A percentile compares a stretch with the other conserved stretches of the same genome.
These are phyloP conservation scores for Hyles vespertilio DNA, from an alignment of 1,140 invertebrate genomes.

Conservation along the genomic window DNA sequence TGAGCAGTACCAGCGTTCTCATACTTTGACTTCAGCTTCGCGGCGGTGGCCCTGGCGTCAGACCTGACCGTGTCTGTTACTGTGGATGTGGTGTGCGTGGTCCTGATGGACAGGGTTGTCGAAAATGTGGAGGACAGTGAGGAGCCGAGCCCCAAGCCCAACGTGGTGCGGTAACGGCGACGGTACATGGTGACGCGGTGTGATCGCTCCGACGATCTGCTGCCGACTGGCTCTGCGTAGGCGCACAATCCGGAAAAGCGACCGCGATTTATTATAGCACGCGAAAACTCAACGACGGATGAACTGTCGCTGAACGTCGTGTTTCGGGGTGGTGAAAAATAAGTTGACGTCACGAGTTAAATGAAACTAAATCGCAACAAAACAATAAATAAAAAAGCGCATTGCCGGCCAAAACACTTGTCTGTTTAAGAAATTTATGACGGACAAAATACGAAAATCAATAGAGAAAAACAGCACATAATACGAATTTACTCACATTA, in stretches of 20 bases:
- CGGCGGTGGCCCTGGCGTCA: slow-evolving; percentile 62
- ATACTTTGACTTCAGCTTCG: slow-evolving; percentile 68
- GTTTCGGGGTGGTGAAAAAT: too few species aligned
- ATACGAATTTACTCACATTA: too few species aligned
- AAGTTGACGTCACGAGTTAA: too few species aligned
- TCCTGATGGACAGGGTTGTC: slow-evolving; percentile 58
- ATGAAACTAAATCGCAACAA: too few species aligned
- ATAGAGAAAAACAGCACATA: too few species aligned
- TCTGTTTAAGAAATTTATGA: too few species aligned
- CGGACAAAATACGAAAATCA: too few species aligned
- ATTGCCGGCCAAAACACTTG: too few species aligned
- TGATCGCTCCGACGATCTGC: slow-evolving; percentile 25
- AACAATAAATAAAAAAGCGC: too few species aligned
- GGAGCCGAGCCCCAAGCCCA: slow-evolving; percentile 58
- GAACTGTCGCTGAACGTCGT: slow-evolving; percentile 1
- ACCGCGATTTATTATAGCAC: slow-evolving; percentile 52
- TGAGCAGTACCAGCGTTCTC: slow-evolving; percentile 65
- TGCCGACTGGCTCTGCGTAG: slow-evolving; percentile 47
- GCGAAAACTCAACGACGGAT: slow-evolving; percentile 18
- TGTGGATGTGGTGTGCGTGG: slow-evolving; percentile 19
- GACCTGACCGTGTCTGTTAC: slow-evolving; percentile 57
- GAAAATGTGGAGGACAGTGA: slow-evolving; percentile 60
- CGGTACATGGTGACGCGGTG: slow-evolving; percentile 54
- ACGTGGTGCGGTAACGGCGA: slow-evolving; percentile 63
- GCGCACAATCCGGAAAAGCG: slow-evolving; percentile 59